These are phyloP conservation scores for Hippopotamyrus pictus DNA, from an alignment of 2,797 vertebrate species.

Conservation along the genomic window DNA sequence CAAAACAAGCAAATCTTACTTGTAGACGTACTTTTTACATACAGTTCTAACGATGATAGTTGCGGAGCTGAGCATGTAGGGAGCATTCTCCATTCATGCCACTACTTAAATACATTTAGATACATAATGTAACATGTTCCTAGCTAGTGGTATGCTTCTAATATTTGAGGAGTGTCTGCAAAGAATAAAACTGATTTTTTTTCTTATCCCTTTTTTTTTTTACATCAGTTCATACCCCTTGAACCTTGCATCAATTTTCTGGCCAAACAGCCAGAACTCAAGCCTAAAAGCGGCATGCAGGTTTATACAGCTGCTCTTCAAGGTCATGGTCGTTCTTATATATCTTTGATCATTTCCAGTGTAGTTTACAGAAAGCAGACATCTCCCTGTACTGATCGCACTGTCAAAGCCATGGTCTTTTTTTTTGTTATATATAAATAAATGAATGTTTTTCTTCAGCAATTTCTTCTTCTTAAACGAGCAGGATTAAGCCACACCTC, in stretches of 20 bases:
- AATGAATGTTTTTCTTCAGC: slow-evolving; percentile 37
- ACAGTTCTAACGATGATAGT: slow-evolving; percentile 22
- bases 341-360: slow-evolving; percentile 34
- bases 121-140: slow-evolving; percentile 22
- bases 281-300: slow-evolving; percentile 59
- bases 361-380: slow-evolving; percentile 46
- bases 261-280: slow-evolving; percentile 41
- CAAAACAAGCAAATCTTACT: neutral
- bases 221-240: slow-evolving; percentile 12
- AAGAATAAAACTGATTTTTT: neutral
- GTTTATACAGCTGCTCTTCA: slow-evolving; percentile 37
- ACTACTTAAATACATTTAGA: slow-evolving; percentile 41
- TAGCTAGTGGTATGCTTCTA: slow-evolving; percentile 19
- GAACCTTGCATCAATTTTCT: slow-evolving; percentile 24
- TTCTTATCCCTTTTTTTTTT: neutral
- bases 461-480: slow-evolving; percentile 40
- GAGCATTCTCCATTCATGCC: slow-evolving; percentile 47
- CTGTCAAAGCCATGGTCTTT: slow-evolving; percentile 27
- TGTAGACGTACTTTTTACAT: slow-evolving; percentile 6
- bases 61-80: slow-evolving; percentile 21
- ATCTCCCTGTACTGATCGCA: slow-evolving; percentile 19
- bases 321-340: slow-evolving; percentile 23
- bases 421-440: slow-evolving; percentile 33
- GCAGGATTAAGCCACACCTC: slow-evolving; percentile 41
- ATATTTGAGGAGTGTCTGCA: slow-evolving; percentile 37